Conservation (phyloP, 2,888 invertebrate genomes). For the Coelinius sp. region DNA sequence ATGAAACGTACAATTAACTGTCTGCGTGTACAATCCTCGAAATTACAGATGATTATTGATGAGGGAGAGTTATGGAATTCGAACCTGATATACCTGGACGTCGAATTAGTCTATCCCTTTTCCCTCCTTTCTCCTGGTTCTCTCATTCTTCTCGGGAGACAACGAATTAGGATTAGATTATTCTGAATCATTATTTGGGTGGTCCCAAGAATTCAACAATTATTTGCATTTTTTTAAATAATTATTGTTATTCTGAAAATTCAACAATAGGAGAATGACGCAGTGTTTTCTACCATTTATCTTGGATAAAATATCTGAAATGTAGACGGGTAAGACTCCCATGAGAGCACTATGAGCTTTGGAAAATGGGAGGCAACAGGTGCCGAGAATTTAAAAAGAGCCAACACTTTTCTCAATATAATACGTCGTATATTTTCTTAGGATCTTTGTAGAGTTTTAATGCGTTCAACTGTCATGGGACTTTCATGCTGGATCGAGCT, state of each 20-base stretch:
- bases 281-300: neutral
- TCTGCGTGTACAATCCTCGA: conserved; percentile 20
- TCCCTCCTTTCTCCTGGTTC: neutral
- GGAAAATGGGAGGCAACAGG: neutral
- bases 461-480: neutral
- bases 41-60: conserved; percentile 33
- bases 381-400: neutral
- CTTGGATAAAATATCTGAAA: neutral
- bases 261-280: neutral
- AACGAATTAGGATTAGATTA: conserved; percentile 16
- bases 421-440: neutral
- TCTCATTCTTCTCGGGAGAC: neutral
- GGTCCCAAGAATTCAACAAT: conserved; percentile 2
- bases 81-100: conserved; percentile 33
- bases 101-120: conserved; percentile 25
- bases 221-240: neutral
- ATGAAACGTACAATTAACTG: conserved; percentile 21
- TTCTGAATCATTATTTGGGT: neutral
- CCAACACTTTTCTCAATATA: neutral
- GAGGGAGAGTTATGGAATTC: conserved; percentile 21
- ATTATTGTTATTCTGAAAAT: neutral
- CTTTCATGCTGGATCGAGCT: neutral
- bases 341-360: neutral
- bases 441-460: neutral
- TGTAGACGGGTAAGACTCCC: neutral